These are phyloP conservation scores for Prietella phreatophila DNA, from an alignment of 2,113 vertebrate genomes.

Conservation along the genomic window DNA sequence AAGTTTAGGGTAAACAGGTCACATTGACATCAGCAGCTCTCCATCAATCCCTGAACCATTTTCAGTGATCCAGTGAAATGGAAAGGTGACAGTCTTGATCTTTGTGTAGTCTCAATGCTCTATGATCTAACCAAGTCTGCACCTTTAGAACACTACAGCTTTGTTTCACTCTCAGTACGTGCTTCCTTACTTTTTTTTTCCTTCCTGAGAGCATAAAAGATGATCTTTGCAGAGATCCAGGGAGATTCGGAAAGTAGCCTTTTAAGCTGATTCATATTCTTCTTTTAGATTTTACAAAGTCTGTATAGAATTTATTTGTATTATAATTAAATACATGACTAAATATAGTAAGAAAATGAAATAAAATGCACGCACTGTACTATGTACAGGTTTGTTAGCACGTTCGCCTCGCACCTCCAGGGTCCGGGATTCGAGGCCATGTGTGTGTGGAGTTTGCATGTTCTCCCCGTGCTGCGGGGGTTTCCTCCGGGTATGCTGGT, in stretches of 20 bases:
- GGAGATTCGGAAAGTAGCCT: not conserved
- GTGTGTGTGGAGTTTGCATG: too few species aligned
- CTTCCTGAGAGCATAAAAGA: not conserved
- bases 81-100: not conserved
- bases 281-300: not conserved
- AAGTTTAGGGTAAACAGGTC: not conserved
- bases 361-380: constrained; percentile 27
- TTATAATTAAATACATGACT: not conserved
- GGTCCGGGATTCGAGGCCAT: too few species aligned
- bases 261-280: not conserved
- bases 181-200: not conserved
- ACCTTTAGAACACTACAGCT: not conserved
- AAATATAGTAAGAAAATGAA: not conserved
- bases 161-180: not conserved
- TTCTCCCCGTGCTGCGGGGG: too few species aligned
- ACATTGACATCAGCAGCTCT: not conserved
- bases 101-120: not conserved
- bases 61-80: not conserved
- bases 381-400: not conserved
- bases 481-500: too few species aligned
- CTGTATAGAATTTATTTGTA: not conserved
- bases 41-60: not conserved
- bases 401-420: too few species aligned
- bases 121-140: not conserved
- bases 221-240: not conserved